Percentiles rank a stretch among this genome's conserved stretches.
Conservation (phyloP, 2,888 invertebrate genomes). For the Theristus sp. region DNA sequence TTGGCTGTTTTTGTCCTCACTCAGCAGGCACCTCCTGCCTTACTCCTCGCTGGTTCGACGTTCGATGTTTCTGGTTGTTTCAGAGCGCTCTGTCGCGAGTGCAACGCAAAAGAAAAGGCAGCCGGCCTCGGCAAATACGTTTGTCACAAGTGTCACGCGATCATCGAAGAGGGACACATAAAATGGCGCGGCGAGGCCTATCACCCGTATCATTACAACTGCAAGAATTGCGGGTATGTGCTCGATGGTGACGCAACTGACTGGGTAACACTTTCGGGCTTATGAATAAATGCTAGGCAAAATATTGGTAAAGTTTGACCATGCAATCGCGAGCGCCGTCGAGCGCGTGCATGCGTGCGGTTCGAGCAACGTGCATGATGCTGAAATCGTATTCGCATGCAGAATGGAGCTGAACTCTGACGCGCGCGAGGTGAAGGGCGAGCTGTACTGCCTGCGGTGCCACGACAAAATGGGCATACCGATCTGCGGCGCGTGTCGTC, state of each 20-base stretch:
- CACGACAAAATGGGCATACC: conserved; percentile 99
- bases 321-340: no score
- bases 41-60: no score
- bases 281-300: no score
- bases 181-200: conserved; percentile 66
- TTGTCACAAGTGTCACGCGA: conserved; percentile 51
- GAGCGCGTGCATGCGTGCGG: no score
- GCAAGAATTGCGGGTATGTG: conserved; percentile 44
- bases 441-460: conserved; percentile 86
- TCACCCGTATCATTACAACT: conserved; percentile 98
- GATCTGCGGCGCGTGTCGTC: conserved; percentile 96
- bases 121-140: conserved; percentile 84
- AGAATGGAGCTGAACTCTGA: conserved; percentile 80
- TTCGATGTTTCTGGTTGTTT: no score
- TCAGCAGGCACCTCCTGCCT: no score
- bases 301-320: no score
- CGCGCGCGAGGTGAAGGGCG: conserved; percentile 79
- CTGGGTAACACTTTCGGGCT: background rate
- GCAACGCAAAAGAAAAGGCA: conserved; percentile 86
- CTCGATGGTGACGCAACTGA: no score
- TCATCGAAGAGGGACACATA: conserved; percentile 25
- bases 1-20: conserved; percentile 1
- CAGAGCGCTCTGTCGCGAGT: conserved; percentile 72
- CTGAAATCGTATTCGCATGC: no score
- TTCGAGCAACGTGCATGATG: no score